phyloP scores from a whole-genome alignment of 1,140 invertebrate genomes.

The Heliconius himera region DNA sequence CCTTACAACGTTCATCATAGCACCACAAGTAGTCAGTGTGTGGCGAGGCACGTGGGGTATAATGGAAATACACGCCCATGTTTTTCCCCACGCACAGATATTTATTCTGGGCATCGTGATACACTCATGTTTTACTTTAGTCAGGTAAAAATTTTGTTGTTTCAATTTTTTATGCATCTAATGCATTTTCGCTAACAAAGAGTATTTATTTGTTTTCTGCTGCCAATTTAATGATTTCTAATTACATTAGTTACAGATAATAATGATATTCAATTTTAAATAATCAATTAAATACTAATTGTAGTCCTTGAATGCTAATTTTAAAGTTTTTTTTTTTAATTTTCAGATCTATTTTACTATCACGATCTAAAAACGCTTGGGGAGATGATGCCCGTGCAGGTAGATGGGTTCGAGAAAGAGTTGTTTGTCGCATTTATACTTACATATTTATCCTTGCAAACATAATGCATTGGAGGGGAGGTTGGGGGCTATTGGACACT shows the following conservation, averaged over 20 bases:
- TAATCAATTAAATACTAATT: too few species aligned
- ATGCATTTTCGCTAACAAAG: too few species aligned
- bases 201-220: too few species aligned
- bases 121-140: slow-evolving; percentile 76
- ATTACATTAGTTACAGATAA: too few species aligned
- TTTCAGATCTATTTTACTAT: slow-evolving; percentile 58
- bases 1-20: slow-evolving; percentile 76
- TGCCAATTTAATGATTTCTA: too few species aligned
- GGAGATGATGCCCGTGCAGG: slow-evolving; percentile 46
- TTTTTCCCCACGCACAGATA: slow-evolving; percentile 77
- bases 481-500: slow-evolving; percentile 82
- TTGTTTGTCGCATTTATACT: slow-evolving; percentile 81
- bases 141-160: slow-evolving; percentile 51
- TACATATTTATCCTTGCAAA: slow-evolving; percentile 82
- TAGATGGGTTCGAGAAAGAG: slow-evolving; percentile 59
- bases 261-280: too few species aligned
- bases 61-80: slow-evolving; percentile 82
- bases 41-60: slow-evolving; percentile 86
- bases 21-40: slow-evolving; percentile 84
- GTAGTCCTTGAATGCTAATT: too few species aligned
- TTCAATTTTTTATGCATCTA: background rate
- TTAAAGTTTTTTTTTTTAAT: background rate
- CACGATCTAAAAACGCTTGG: slow-evolving; percentile 58
- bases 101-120: slow-evolving; percentile 77
- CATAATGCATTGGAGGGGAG: slow-evolving; percentile 85